These are phyloP conservation scores for Ptychodera flava DNA, from an alignment of 35 echinoderm and acorn worm genomes.

Conservation along the genomic window DNA sequence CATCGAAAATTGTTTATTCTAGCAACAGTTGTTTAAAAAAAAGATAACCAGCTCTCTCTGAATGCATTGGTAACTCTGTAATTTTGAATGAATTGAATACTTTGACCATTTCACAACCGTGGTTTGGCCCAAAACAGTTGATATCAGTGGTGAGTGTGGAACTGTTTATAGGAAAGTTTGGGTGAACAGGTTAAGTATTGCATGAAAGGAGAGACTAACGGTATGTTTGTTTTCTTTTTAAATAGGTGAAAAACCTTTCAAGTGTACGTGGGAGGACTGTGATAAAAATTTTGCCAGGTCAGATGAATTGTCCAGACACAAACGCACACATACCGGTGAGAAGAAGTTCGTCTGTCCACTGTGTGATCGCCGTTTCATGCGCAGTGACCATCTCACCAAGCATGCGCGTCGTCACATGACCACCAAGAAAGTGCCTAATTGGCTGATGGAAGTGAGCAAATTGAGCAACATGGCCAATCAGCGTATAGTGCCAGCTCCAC, in stretches of 20 bases:
- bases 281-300: constrained; percentile 91
- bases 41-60: not conserved
- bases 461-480: constrained; percentile 82
- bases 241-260: constrained; percentile 93
- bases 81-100: not conserved
- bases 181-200: not conserved
- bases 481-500: too few relatives aligned
- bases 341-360: constrained; percentile 95
- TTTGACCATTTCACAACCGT: not conserved
- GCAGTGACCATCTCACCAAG: constrained; percentile 81
- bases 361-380: constrained; percentile 88
- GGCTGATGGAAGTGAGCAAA: constrained; percentile 86
- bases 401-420: constrained; percentile 91
- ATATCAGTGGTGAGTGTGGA: not conserved
- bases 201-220: too few relatives aligned
- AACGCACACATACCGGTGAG: constrained; percentile 95
- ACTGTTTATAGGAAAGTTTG: not conserved
- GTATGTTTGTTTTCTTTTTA: constrained; percentile 10
- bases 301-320: constrained; percentile 85
- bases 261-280: constrained; percentile 81
- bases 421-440: constrained; percentile 93
- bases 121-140: not conserved
- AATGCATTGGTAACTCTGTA: not conserved
- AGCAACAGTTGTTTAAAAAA: not conserved
- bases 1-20: not conserved